Percentiles rank a stretch among this genome's conserved stretches.
These are phyloP conservation scores for Apostichopus californicus DNA, from an alignment of 35 echinoderm and acorn worm species.

Conservation along the genomic window DNA sequence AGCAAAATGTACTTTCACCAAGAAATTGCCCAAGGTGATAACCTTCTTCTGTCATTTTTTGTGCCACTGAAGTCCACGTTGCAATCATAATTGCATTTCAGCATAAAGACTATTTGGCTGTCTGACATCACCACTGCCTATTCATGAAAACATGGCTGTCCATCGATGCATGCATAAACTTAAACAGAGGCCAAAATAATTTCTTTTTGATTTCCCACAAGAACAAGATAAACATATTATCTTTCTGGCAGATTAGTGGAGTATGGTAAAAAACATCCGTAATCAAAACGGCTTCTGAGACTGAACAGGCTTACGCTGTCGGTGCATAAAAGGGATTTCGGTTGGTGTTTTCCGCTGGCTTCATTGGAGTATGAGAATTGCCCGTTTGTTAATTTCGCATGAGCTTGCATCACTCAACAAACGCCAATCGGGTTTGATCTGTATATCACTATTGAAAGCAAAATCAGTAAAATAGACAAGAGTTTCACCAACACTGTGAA, in stretches of 20 bases:
- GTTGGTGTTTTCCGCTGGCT: neutral
- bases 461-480: neutral
- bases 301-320: neutral
- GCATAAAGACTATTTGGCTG: neutral
- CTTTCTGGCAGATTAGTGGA: neutral
- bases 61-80: neutral
- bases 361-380: neutral
- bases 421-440: neutral
- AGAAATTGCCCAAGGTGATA: neutral
- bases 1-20: neutral
- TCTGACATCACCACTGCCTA: neutral
- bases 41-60: neutral
- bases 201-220: constrained; percentile 19
- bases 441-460: neutral
- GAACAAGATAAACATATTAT: constrained; percentile 15
- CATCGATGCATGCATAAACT: neutral
- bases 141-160: neutral
- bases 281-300: neutral
- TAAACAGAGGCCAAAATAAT: constrained; percentile 20
- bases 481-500: no score
- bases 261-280: neutral
- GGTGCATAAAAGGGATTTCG: neutral
- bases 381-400: neutral
- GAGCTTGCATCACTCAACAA: neutral
- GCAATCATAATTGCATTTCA: neutral